Conservation (phyloP, 2,888 invertebrate species). For the Poecilus cupreus region DNA sequence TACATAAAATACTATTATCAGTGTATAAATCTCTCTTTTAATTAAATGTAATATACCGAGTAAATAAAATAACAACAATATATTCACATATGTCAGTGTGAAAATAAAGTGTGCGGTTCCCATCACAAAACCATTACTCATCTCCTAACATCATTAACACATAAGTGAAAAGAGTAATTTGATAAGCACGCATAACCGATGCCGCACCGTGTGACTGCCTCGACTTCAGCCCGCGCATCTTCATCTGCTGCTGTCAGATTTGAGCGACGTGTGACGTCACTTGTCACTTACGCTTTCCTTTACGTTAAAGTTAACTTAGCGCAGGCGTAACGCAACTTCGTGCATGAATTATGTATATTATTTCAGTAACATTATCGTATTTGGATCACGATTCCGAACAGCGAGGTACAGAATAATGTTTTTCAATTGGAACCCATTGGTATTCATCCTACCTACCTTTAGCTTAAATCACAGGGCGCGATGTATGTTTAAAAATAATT, state of each 20-base stretch:
- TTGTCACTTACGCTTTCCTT: constrained; percentile 22
- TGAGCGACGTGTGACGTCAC: constrained; percentile 32
- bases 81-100: too few relatives aligned
- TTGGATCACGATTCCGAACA: constrained; percentile 31
- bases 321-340: not conserved
- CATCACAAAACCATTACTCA: not conserved
- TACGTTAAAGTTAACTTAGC: not conserved
- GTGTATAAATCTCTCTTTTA: too few relatives aligned
- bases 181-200: not conserved
- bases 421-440: constrained; percentile 21
- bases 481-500: too few relatives aligned
- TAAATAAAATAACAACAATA: too few relatives aligned
- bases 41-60: too few relatives aligned
- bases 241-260: constrained; percentile 5
- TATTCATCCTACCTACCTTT: too few relatives aligned
- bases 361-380: constrained; percentile 42
- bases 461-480: too few relatives aligned
- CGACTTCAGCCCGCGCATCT: not conserved
- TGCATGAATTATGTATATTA: constrained; percentile 49
- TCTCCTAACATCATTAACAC: not conserved
- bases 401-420: constrained; percentile 9
- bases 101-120: not conserved
- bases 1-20: too few relatives aligned
- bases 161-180: not conserved
- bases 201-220: too few relatives aligned